Evolutionary conservation across 1,140 invertebrate species (phyloP).

Genomic region (Listronotus oregonensis): DNA sequence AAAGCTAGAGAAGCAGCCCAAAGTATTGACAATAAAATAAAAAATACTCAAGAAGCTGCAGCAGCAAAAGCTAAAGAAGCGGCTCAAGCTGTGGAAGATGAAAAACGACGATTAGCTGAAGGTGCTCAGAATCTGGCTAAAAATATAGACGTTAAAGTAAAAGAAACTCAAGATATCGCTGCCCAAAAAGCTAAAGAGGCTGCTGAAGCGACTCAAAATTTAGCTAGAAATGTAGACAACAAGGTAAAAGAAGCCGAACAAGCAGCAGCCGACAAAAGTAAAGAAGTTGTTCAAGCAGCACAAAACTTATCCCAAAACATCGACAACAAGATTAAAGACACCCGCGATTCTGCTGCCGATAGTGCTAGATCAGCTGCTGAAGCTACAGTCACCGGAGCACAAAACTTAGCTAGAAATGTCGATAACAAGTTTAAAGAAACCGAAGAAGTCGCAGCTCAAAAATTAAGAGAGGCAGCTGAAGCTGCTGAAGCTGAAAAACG

Average conservation of each 20-base stretch:
- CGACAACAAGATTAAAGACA: constrained; percentile 27
- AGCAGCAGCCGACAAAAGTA: constrained; percentile 10
- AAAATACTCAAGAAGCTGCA: constrained; percentile 27
- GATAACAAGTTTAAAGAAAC: constrained; percentile 37
- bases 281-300: constrained; percentile 13
- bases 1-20: constrained; percentile 13
- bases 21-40: constrained; percentile 29
- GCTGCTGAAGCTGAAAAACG: constrained; percentile 9
- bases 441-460: constrained; percentile 20
- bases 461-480: constrained; percentile 11
- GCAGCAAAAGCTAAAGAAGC: constrained; percentile 18
- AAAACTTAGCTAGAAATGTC: constrained; percentile 28
- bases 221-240: constrained; percentile 23
- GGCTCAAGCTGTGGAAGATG: constrained; percentile 25
- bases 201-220: constrained; percentile 18
- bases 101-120: constrained; percentile 26
- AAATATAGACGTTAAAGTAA: constrained; percentile 23
- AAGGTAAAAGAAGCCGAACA: constrained; percentile 23
- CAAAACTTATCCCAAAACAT: constrained; percentile 11
- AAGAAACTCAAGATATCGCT: constrained; percentile 21
- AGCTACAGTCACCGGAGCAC: constrained; percentile 21
- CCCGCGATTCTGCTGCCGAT: constrained; percentile 11
- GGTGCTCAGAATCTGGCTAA: constrained; percentile 18
- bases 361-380: constrained; percentile 20
- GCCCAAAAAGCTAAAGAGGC: constrained; percentile 24